A percentile compares a stretch with the other conserved stretches of the same genome.
phyloP scores from a whole-genome alignment of 2,888 invertebrate genomes.

The Deilephila porcellus region DNA sequence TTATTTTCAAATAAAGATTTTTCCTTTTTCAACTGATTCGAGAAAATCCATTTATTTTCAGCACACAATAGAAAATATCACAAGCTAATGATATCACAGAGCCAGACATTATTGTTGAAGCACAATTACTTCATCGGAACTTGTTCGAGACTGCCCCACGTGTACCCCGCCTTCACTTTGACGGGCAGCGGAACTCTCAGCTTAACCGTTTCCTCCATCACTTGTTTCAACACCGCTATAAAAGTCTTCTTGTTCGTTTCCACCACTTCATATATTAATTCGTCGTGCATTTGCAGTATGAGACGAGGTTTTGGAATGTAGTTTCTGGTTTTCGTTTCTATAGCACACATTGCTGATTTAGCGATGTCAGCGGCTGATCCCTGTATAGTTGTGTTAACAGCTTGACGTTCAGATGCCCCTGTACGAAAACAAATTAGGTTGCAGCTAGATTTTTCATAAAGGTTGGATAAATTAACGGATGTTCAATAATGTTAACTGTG shows the following conservation, averaged over 20 bases:
- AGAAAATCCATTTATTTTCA: constrained; percentile 6
- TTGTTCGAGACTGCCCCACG: constrained; percentile 88
- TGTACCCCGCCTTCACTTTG: constrained; percentile 91
- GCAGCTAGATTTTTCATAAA: too few species aligned
- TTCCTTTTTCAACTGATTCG: not conserved
- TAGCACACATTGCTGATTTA: constrained; percentile 94
- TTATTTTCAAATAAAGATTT: too few species aligned
- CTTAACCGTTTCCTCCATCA: constrained; percentile 91
- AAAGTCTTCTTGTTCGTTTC: constrained; percentile 83
- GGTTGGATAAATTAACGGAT: too few species aligned
- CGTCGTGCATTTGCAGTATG: constrained; percentile 97
- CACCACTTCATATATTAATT: constrained; percentile 96
- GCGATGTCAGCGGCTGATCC: constrained; percentile 98
- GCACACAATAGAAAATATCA: constrained; percentile 23
- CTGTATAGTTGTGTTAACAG: constrained; percentile 97
- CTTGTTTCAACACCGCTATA: constrained; percentile 87
- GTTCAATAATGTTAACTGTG: too few species aligned
- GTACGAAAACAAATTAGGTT: constrained; percentile 21
- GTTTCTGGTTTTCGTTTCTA: constrained; percentile 84
- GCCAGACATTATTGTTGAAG: constrained; percentile 43
- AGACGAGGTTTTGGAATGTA: constrained; percentile 83
- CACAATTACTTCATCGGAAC: constrained; percentile 39
- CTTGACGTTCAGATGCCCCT: constrained; percentile 97
- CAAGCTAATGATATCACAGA: constrained; percentile 54
- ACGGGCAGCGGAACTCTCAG: constrained; percentile 94